Base-by-base conservation (phyloP, 2,113 vertebrate genomes). In the Lophius piscatorius region DNA sequence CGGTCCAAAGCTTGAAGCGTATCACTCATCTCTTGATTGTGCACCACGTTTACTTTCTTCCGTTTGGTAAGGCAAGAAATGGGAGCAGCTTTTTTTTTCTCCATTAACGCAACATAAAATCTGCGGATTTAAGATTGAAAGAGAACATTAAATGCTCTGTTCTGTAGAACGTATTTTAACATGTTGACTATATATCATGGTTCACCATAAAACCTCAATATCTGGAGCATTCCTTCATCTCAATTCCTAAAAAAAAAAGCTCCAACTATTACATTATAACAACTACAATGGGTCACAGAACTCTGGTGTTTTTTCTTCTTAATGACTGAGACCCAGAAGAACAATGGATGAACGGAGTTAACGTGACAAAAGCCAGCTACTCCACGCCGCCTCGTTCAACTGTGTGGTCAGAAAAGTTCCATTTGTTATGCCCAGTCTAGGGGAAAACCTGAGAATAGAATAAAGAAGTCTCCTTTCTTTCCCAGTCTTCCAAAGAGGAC, bases 331-430 rank as follows among this genome's bases (percentile, higher is more conserved):
- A 49, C 44, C 51, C 58, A 71, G 22, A 28, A 21, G 42, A 42
- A 49, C 29, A 62, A 24, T 48, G 29, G 16, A 67, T 42, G 34
- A 45, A 34, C 4, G 1, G 6, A 36, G n/a, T n/a, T n/a, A n/a
- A n/a, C n/a, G n/a, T n/a, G 68, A 78, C 26, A 22, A 33, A 5
- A 52, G 61, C 69, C 68, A 78, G 64, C 29, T 13, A 7, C 39
- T 45, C 11, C 24, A 9, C 34, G 11, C 35, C 5, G 16, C 64
- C 26, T 9, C n/a, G 59, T 66, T 55, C 47, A 56, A 42, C 59
- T 51, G 55, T 69, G 58, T 34, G 66, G 66, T 70, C 75, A 74
- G 59, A 77, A 71, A 48, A 39, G 18, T 62, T 63, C 65, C 42
- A 47, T 24, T 57, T 67, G n/a, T n/a, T n/a, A n/a, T n/a, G n/a